Conservation (phyloP, 2,888 invertebrate species). For the Tenodera sinensis region DNA sequence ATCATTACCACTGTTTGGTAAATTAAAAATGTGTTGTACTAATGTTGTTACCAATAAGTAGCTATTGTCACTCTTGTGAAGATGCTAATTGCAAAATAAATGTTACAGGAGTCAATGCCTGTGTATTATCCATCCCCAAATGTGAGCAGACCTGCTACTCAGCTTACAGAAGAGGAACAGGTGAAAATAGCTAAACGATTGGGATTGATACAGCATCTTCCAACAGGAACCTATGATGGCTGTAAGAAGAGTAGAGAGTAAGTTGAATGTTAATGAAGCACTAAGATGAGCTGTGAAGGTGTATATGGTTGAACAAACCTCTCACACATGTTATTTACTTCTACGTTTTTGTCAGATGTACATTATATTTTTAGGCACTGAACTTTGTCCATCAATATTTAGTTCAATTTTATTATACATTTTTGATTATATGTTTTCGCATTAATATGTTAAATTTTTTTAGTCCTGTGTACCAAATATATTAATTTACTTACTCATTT, state of each 20-base stretch:
- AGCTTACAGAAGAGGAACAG: constrained; percentile 76
- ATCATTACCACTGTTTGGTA: no score
- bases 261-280: constrained; percentile 26
- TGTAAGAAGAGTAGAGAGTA: constrained; percentile 66
- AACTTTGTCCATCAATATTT: no score
- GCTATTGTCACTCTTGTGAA: background rate
- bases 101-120: constrained; percentile 53
- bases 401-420: no score
- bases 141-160: constrained; percentile 57
- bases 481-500: no score
- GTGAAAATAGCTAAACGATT: constrained; percentile 82
- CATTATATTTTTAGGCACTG: no score
- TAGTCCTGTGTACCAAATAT: no score
- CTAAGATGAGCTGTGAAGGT: background rate
- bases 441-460: no score
- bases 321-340: no score
- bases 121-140: constrained; percentile 66
- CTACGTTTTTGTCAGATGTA: no score
- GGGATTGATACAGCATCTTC: constrained; percentile 83
- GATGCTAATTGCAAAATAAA: background rate
- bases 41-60: background rate
- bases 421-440: no score
- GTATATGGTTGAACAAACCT: background rate
- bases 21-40: no score
- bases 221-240: constrained; percentile 79